phyloP scores from a whole-genome alignment of 2,888 invertebrate genomes.

The Spodoptera littoralis region DNA sequence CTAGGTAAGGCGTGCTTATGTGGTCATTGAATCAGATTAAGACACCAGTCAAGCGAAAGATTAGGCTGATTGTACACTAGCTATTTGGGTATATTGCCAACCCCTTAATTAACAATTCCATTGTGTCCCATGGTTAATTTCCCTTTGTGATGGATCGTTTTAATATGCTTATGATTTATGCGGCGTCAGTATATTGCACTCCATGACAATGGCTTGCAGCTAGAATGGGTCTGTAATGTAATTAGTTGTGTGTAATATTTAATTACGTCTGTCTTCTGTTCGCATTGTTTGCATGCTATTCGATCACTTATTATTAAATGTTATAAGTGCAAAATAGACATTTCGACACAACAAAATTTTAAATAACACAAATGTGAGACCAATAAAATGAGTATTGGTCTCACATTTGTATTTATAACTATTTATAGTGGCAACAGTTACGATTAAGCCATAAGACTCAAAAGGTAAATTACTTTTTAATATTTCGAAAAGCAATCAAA shows the following conservation, averaged over 20 bases:
- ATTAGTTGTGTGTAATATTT: constrained; percentile 3
- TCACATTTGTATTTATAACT: too few species aligned
- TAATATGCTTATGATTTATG: constrained; percentile 16
- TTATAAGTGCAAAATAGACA: too few species aligned
- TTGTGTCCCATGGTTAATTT: constrained; percentile 16
- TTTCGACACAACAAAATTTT: too few species aligned
- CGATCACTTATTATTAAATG: too few species aligned
- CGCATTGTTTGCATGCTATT: too few species aligned
- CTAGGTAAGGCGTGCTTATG: constrained; percentile 27
- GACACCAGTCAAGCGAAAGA: constrained; percentile 50
- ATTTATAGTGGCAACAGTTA: too few species aligned
- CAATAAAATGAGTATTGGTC: too few species aligned
- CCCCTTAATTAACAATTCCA: constrained; percentile 20
- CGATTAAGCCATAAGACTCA: too few species aligned
- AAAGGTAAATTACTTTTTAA: too few species aligned
- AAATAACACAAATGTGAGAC: too few species aligned
- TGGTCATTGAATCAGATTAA: constrained; percentile 50
- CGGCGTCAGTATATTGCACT: constrained; percentile 1
- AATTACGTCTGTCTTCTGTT: too few species aligned
- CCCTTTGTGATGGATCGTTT: constrained; percentile 15
- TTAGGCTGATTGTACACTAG: constrained; percentile 45
- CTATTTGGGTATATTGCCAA: constrained; percentile 31
- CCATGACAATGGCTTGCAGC: constrained; percentile 8
- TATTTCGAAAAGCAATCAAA: too few species aligned
- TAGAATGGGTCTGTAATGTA: neutral